Percentiles rank a stretch among this genome's conserved stretches.
phyloP scores from a whole-genome alignment of 2,113 vertebrate genomes.

The Cinclus mexicanus region DNA sequence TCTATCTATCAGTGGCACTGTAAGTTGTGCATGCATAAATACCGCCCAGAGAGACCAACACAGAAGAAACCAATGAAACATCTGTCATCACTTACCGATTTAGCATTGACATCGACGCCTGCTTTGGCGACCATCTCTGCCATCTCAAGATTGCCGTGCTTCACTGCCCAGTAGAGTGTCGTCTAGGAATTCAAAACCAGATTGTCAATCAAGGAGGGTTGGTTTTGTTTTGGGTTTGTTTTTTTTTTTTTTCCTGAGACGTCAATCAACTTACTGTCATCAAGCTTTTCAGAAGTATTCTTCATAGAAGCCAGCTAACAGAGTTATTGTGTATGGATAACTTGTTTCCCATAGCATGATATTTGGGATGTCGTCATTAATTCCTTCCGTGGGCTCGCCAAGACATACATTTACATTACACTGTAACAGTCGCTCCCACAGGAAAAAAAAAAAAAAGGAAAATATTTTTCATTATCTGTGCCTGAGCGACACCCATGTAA shows the following conservation, averaged over 20 bases:
- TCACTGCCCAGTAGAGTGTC: slow-evolving; percentile 76
- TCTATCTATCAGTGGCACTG: not conserved
- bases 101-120: slow-evolving; percentile 79
- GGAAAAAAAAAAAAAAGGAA: not conserved
- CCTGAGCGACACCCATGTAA: slow-evolving; percentile 44
- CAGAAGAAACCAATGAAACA: slow-evolving; percentile 66
- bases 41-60: slow-evolving; percentile 62
- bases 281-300: slow-evolving; percentile 43
- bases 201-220: slow-evolving; percentile 66
- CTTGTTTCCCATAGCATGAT: slow-evolving; percentile 14
- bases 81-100: slow-evolving; percentile 81
- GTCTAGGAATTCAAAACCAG: slow-evolving; percentile 70
- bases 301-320: slow-evolving; percentile 10
- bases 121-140: slow-evolving; percentile 76
- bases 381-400: not conserved
- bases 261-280: slow-evolving; percentile 65
- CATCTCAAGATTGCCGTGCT: slow-evolving; percentile 68
- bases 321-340: slow-evolving; percentile 25
- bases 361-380: slow-evolving; percentile 19
- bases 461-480: slow-evolving; percentile 56
- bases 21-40: slow-evolving; percentile 69
- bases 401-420: not conserved
- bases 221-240: slow-evolving; percentile 18
- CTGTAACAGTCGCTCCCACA: slow-evolving; percentile 2
- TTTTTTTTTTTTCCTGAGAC: not conserved